Base-by-base conservation (phyloP, 2,797 vertebrate genomes). In the Clarias fuscus region DNA sequence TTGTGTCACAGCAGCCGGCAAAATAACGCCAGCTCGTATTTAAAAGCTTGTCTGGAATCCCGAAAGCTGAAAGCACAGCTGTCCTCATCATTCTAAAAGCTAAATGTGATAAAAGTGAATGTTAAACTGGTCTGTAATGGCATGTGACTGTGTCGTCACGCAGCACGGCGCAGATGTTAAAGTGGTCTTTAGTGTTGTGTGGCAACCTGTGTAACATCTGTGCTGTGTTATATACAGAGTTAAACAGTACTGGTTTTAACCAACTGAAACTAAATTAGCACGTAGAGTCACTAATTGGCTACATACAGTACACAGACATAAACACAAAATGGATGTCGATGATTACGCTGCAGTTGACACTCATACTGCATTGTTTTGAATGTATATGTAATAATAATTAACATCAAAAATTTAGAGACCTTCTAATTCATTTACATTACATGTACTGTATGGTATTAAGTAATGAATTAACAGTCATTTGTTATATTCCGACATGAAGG, bases 131-230 rank as follows among this genome's bases (percentile, higher is more conserved):
- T 70, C 65, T 56, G 18, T 82, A 81, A 81, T 81, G 61, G 61
- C 24, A n/a, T 48, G 61, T 27, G 61, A 80, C 78, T 43, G 59
- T 64, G 61, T 70, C 65, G 43, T 67, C 80, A 82, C 1, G n/a
- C 80, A 82, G 80, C 64, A 70, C 4, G 2, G 64, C 64, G 10
- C 80, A 82, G 80, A 82, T 82, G 80, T 68, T 82, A 20, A 82
- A 82, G 27, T 15, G 80, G 17, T 70, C 80, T 68, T 82, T 68
- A 68, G 64, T 56, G 80, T 43, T 0, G 17, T 56, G 43, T 82
- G 64, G 56, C 64, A 70, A 56, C n/a, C 64, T 30, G 64, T 33
- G 43, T 20, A 82, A 82, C 80, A 82, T 82, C 80, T 82, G 80
- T 24, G 40, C 64, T 68, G 65, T 6, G 8, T 64, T 81, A 65